A percentile compares a stretch with the other conserved stretches of the same genome.
phyloP scores from a whole-genome alignment of 2,113 vertebrate species.

The Gymnarchus niloticus region DNA sequence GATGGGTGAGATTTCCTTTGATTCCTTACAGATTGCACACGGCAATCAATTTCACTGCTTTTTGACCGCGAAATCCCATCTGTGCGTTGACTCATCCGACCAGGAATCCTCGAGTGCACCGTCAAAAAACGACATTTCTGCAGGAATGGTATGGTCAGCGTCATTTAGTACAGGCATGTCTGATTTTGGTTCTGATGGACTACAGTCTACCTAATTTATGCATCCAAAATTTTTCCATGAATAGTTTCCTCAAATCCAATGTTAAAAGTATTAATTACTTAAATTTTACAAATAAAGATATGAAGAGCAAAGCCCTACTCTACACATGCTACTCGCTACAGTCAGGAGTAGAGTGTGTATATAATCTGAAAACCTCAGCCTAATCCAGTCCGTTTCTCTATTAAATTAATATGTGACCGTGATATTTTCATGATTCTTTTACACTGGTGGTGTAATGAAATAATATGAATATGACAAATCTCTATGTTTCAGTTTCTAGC shows the following conservation, averaged over 20 bases:
- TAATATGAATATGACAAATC: no score
- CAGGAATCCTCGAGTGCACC: background rate
- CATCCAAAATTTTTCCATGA: background rate
- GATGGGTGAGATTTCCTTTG: constrained; percentile 72
- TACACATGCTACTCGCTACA: background rate
- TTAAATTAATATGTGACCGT: background rate
- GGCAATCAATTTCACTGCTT: background rate
- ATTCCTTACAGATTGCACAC: background rate
- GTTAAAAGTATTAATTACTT: background rate
- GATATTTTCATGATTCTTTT: background rate
- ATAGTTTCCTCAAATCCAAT: background rate
- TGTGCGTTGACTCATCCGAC: background rate
- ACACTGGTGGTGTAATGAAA: background rate
- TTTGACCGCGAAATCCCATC: background rate
- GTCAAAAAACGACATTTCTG: no score
- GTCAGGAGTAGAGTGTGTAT: background rate
- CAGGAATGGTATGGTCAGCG: background rate
- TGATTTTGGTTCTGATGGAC: background rate
- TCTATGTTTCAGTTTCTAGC: no score
- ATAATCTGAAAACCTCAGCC: background rate
- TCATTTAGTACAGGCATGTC: background rate
- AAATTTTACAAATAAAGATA: background rate
- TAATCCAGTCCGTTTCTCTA: background rate
- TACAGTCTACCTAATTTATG: background rate
- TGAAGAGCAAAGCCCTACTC: background rate